Conservation (phyloP, 2,888 invertebrate genomes). For the Atethmia centrago region DNA sequence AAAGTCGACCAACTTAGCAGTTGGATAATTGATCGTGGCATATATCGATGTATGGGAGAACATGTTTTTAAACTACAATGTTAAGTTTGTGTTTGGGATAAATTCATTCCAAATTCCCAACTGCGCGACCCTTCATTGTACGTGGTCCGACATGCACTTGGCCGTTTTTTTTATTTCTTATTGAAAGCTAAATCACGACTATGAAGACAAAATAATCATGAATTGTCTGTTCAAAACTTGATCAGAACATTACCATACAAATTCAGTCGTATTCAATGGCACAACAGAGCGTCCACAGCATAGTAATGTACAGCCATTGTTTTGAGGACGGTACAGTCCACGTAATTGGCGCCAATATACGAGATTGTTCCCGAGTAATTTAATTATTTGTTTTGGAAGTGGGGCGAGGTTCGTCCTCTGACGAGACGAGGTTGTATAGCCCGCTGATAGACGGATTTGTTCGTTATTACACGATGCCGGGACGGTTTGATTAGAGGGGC, state of each 20-base stretch:
- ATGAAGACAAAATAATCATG: constrained; percentile 25
- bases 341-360: constrained; percentile 65
- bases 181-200: neutral
- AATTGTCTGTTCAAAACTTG: constrained; percentile 45
- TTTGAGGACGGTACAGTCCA: constrained; percentile 54
- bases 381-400: constrained; percentile 69
- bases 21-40: too few relatives aligned
- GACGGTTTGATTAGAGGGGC: constrained; percentile 30
- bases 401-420: constrained; percentile 44
- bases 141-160: too few relatives aligned
- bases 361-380: constrained; percentile 66
- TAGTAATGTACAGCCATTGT: constrained; percentile 59
- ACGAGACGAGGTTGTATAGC: constrained; percentile 14
- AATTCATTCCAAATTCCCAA: too few relatives aligned
- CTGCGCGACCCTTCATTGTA: too few relatives aligned
- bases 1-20: too few relatives aligned
- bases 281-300: constrained; percentile 48
- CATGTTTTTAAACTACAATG: too few relatives aligned
- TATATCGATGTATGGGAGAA: too few relatives aligned
- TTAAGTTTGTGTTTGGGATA: too few relatives aligned
- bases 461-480: constrained; percentile 32
- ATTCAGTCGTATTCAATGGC: constrained; percentile 52
- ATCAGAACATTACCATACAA: constrained; percentile 60
- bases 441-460: constrained; percentile 36
- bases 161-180: too few relatives aligned